These are phyloP conservation scores for Sogatella furcifera DNA, from an alignment of 1,140 invertebrate genomes.

Conservation along the genomic window DNA sequence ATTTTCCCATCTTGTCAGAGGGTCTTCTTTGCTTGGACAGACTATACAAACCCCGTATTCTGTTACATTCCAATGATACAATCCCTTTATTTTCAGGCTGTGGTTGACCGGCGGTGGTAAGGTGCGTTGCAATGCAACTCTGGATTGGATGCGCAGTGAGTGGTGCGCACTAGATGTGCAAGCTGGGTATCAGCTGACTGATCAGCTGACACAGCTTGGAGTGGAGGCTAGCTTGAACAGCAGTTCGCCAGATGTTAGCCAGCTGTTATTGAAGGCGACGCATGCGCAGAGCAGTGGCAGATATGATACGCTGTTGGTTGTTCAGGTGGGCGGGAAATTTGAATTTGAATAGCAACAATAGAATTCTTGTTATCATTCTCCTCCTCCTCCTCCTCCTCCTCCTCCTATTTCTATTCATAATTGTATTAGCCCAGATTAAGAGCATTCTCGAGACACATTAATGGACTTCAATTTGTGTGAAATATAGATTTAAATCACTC, in stretches of 20 bases:
- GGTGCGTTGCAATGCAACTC: conserved; percentile 10
- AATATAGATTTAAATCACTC: too few species aligned
- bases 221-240: conserved; percentile 12
- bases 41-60: too few species aligned
- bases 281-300: conserved; percentile 6
- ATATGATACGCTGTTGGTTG: conserved; percentile 5
- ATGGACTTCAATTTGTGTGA: too few species aligned
- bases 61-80: too few species aligned
- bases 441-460: too few species aligned
- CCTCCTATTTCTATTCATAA: too few species aligned
- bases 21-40: too few species aligned
- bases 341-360: too few species aligned
- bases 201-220: conserved; percentile 7
- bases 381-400: too few species aligned
- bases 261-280: conserved; percentile 6
- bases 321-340: conserved; percentile 13
- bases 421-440: too few species aligned
- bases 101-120: background rate
- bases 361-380: too few species aligned
- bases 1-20: too few species aligned
- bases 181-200: conserved; percentile 8
- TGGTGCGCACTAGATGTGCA: conserved; percentile 8
- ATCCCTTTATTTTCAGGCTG: background rate
- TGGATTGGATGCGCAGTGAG: conserved; percentile 11
- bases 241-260: conserved; percentile 10